These are phyloP conservation scores for Campylomormyrus numenius DNA, from an alignment of 2,113 vertebrate genomes.

Conservation along the genomic window DNA sequence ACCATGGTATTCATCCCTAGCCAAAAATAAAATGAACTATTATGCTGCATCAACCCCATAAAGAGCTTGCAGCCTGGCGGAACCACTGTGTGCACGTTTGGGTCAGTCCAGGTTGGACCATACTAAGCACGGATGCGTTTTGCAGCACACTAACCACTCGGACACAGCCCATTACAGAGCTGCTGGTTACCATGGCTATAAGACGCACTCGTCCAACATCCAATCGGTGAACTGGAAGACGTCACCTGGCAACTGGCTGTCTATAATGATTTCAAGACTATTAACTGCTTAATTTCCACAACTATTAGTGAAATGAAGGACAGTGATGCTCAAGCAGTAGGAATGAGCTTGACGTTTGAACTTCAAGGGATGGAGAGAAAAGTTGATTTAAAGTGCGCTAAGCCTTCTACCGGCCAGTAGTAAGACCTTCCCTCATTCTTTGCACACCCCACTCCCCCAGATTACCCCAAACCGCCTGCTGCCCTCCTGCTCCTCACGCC, in stretches of 20 bases:
- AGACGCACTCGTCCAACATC: not conserved
- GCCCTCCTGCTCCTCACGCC: constrained; percentile 79
- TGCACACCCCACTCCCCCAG: constrained; percentile 64
- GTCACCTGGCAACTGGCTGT: not conserved
- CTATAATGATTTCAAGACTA: not conserved
- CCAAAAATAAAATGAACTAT: not conserved
- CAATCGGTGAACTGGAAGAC: not conserved
- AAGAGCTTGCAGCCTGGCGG: constrained; percentile 12
- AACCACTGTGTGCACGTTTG: constrained; percentile 13
- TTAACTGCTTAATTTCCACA: not conserved
- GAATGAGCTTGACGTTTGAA: not conserved
- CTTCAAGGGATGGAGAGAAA: constrained; percentile 6
- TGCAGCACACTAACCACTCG: not conserved
- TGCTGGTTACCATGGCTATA: not conserved
- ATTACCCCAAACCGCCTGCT: constrained; percentile 17
- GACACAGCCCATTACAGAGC: not conserved
- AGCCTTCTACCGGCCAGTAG: not conserved
- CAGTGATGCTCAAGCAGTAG: not conserved
- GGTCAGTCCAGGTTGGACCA: not conserved
- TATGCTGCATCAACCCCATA: not conserved
- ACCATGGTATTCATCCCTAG: not conserved
- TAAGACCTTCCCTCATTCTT: constrained; percentile 34
- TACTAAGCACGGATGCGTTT: not conserved
- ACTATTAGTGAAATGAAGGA: not conserved
- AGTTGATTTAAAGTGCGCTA: not conserved